A percentile compares a stretch with the other conserved stretches of the same genome.
These are phyloP conservation scores for Agrilus biguttatus DNA, from an alignment of 2,888 invertebrate species.

Conservation along the genomic window DNA sequence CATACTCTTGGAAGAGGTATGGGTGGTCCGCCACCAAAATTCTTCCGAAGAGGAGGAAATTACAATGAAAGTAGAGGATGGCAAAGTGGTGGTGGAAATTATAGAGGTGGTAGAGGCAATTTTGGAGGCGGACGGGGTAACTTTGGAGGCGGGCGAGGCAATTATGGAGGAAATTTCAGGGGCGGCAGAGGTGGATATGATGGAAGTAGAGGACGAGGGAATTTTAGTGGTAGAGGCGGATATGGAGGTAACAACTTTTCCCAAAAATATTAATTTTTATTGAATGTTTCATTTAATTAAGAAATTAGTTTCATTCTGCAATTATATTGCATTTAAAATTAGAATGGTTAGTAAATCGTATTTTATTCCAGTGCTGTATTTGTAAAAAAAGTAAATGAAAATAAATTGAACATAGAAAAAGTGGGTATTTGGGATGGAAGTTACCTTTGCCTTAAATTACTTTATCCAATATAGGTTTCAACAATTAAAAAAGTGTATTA, in stretches of 20 bases:
- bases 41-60: constrained; percentile 19
- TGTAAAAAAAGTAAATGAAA: too few species aligned
- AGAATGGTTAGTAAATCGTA: too few species aligned
- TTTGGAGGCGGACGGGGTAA: constrained; percentile 8
- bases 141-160: constrained; percentile 5
- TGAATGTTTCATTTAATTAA: too few species aligned
- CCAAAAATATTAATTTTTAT: too few species aligned
- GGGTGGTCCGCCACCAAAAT: constrained; percentile 29
- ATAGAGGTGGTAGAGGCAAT: constrained; percentile 9
- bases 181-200: constrained; percentile 7
- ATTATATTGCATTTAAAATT: too few species aligned
- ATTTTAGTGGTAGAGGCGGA: constrained; percentile 5
- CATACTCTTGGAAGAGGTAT: constrained; percentile 25
- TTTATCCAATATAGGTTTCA: too few species aligned
- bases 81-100: constrained; percentile 9
- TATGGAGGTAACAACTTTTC: neutral
- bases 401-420: too few species aligned
- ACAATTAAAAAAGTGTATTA: too few species aligned
- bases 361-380: too few species aligned
- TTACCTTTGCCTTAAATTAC: too few species aligned
- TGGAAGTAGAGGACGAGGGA: constrained; percentile 3
- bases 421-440: too few species aligned
- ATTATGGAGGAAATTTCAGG: constrained; percentile 1
- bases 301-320: too few species aligned
- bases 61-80: constrained; percentile 10